A percentile compares a stretch with the other conserved stretches of the same genome.
These are phyloP conservation scores for Nematolebias whitei DNA, from an alignment of 2,113 vertebrate genomes.

Conservation along the genomic window DNA sequence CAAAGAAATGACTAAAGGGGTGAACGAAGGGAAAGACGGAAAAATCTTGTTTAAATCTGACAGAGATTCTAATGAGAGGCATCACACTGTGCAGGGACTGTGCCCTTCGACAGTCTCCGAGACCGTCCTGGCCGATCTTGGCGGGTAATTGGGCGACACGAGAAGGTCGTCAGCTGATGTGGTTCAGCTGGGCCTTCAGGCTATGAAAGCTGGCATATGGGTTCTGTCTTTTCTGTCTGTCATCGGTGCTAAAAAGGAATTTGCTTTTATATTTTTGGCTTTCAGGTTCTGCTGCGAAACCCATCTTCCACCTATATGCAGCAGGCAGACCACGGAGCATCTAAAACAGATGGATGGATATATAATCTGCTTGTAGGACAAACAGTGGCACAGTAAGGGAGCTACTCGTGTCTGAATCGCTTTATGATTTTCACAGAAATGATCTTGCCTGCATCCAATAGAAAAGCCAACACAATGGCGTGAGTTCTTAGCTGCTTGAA, in stretches of 20 bases:
- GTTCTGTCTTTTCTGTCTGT: background rate
- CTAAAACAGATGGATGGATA: background rate
- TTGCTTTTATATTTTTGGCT: background rate
- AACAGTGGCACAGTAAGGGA: too few species aligned
- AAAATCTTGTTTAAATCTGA: background rate
- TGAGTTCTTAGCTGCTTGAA: background rate
- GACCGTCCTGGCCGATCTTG: slow-evolving; percentile 5
- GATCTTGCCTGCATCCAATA: background rate
- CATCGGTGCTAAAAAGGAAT: too few species aligned
- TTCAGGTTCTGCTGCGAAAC: background rate
- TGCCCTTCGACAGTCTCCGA: background rate
- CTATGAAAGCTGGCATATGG: slow-evolving; percentile 3
- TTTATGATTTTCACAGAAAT: background rate
- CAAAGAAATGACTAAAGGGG: background rate
- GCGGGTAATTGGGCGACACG: slow-evolving; percentile 21
- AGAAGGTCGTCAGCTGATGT: slow-evolving; percentile 18
- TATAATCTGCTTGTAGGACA: too few species aligned
- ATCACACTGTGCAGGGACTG: slow-evolving; percentile 3
- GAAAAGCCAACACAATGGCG: background rate
- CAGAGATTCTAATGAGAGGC: slow-evolving; percentile 18
- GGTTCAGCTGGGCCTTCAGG: slow-evolving; percentile 16
- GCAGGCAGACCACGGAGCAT: too few species aligned
- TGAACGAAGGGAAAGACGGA: background rate
- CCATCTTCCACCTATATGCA: background rate
- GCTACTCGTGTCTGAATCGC: background rate